Evolutionary conservation across 2,113 vertebrate species (phyloP).

Genomic region (Lutjanus erythropterus): DNA sequence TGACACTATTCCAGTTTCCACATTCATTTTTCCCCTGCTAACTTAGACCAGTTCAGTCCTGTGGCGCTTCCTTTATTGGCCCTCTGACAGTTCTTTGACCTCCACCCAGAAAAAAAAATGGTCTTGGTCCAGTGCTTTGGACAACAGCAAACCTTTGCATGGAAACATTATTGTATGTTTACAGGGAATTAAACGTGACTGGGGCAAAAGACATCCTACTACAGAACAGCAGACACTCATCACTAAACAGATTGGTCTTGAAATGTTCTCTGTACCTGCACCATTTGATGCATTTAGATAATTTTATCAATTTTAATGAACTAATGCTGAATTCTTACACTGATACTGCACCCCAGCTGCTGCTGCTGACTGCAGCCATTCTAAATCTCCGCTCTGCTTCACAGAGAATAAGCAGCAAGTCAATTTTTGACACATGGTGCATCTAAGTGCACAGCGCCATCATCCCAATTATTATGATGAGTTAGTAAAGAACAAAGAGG

Average conservation of each 20-base stretch:
- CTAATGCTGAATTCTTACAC: background rate
- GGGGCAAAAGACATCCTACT: constrained; percentile 6
- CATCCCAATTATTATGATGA: too few species aligned
- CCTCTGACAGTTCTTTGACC: constrained; percentile 65
- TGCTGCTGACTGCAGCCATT: too few species aligned
- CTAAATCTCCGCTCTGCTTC: too few species aligned
- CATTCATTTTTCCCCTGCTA: constrained; percentile 70
- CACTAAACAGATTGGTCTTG: background rate
- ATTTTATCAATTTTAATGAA: background rate
- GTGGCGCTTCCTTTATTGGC: constrained; percentile 60
- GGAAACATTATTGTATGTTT: constrained; percentile 44
- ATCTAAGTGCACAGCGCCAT: too few species aligned
- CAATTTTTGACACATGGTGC: too few species aligned
- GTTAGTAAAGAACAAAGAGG: too few species aligned
- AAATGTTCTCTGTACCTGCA: background rate
- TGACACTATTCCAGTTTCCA: constrained; percentile 78
- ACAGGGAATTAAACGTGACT: constrained; percentile 16
- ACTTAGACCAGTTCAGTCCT: constrained; percentile 57
- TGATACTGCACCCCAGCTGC: background rate
- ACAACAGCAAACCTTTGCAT: constrained; percentile 40
- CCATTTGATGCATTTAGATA: background rate
- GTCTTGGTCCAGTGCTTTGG: constrained; percentile 35
- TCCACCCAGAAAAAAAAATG: constrained; percentile 59
- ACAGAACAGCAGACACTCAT: background rate
- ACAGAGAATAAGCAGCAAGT: too few species aligned